Evolutionary conservation across 1,140 invertebrate genomes (phyloP), one percentile per base, ranked within the genome.

Genomic region (Leptonema lineaticorne): DNA sequence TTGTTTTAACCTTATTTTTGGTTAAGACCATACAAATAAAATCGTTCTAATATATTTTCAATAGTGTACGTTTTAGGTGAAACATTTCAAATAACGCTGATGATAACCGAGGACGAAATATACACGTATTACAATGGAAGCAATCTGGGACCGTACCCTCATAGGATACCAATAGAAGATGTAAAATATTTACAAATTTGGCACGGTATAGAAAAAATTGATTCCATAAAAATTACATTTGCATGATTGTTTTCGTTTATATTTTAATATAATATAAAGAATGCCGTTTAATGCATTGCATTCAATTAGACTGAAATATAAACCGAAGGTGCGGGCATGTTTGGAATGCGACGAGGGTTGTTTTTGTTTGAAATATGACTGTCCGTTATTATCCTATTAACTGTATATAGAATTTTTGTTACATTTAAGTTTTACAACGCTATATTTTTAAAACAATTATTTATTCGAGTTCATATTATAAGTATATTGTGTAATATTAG

Each of bases 101-200:
- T 65, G n/a, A 68, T 72, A 14, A 30, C 22, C 29, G 45, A 72
- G 2, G 59, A 69, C 7, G 18, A 3, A 0, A 69, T 72, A 41
- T 48, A 59, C 20, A 33, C 48, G 2, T 72, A 72, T 50, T 58
- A 22, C 64, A 60, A 68, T 27, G 58, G 27, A 9, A 28, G 29
- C 9, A 59, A 67, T 14, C 63, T 65, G 56, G 67, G 63, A 20
- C 0, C 8, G 3, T 71, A 65, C 58, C 4, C 0, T 18, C 56
- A 73, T 58, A 26, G 30, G 8, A 33, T 73, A 9, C 63, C 69
- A 11, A 63, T 69, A 22, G 46, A 71, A 63, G 69, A 67, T 27
- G 28, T 71, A 7, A 68, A 62, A 63, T 69, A 69, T 26, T 18
- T 73, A 16, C 69, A 73, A 57, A 73, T 73, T 8, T 73, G 72